Percentiles rank a stretch among this genome's conserved stretches.
Conservation (phyloP, 2,888 invertebrate species). For the Drosophila longiperda region DNA sequence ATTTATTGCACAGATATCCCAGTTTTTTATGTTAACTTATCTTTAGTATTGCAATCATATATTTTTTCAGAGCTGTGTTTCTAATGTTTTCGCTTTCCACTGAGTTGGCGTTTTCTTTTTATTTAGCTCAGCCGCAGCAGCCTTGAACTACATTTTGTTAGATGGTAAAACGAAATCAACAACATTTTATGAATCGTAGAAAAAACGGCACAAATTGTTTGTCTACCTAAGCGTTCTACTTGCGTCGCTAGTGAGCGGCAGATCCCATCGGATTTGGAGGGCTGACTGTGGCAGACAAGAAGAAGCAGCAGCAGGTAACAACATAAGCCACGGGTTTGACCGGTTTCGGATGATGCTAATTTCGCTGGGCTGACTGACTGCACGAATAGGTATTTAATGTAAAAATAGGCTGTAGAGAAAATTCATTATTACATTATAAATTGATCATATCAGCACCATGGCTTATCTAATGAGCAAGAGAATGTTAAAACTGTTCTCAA, state of each 20-base stretch:
- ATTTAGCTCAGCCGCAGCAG: constrained; percentile 10
- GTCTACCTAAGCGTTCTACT: constrained; percentile 52
- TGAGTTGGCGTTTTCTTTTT: constrained; percentile 24
- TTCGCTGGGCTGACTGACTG: background rate
- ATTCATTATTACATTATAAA: background rate
- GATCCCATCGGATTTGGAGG: constrained; percentile 56
- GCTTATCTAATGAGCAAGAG: background rate
- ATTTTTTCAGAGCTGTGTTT: background rate
- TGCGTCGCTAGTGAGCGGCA: constrained; percentile 58
- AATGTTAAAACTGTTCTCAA: background rate
- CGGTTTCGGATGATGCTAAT: constrained; percentile 45
- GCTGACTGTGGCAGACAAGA: constrained; percentile 10
- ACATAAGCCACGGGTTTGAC: constrained; percentile 33
- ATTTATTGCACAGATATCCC: too few relatives aligned
- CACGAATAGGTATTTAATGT: background rate
- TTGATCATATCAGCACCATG: background rate
- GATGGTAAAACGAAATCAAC: background rate
- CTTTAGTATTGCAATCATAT: background rate
- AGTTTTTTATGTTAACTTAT: background rate
- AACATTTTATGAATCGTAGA: constrained; percentile 29
- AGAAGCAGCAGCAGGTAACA: constrained; percentile 42
- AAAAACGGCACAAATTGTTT: constrained; percentile 26
- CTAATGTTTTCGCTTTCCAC: constrained; percentile 4
- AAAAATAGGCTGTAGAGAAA: background rate
- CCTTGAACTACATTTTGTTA: constrained; percentile 50